Evolutionary conservation across 2,888 invertebrate species (phyloP).

Genomic region (Dimorphilus gyrociliatus): DNA sequence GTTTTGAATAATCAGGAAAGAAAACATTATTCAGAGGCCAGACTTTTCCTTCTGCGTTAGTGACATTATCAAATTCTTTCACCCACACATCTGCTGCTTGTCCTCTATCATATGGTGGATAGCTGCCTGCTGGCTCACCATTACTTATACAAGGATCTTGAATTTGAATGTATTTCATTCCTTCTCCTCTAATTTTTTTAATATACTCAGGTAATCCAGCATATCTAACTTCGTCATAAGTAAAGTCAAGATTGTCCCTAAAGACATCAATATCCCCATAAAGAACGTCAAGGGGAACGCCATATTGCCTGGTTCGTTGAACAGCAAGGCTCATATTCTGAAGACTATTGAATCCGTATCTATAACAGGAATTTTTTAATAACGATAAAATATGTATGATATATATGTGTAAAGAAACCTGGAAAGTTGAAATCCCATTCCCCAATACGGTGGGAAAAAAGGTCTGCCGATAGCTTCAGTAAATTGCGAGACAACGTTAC

Average conservation of each 20-base stretch:
- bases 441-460: constrained; percentile 25
- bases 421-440: constrained; percentile 24
- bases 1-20: constrained; percentile 44
- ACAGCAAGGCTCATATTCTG: constrained; percentile 9
- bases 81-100: constrained; percentile 4
- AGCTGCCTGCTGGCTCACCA: constrained; percentile 2
- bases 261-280: constrained; percentile 20
- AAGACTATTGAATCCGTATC: constrained; percentile 36
- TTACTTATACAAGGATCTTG: constrained; percentile 2
- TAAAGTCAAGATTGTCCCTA: constrained; percentile 15
- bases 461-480: constrained; percentile 15
- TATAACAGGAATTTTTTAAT: no score
- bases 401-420: no score
- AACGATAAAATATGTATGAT: background rate
- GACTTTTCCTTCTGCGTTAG: constrained; percentile 41
- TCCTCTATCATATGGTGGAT: constrained; percentile 4
- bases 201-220: constrained; percentile 13
- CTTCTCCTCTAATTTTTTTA: constrained; percentile 11
- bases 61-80: constrained; percentile 4
- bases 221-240: constrained; percentile 14
- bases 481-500: constrained; percentile 20
- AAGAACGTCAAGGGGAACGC: constrained; percentile 14
- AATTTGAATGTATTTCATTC: no score
- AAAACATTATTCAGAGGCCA: constrained; percentile 13
- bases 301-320: constrained; percentile 9